Evolutionary conservation across 2,888 invertebrate genomes (phyloP).

Genomic region (Oxycera nigricornis): DNA sequence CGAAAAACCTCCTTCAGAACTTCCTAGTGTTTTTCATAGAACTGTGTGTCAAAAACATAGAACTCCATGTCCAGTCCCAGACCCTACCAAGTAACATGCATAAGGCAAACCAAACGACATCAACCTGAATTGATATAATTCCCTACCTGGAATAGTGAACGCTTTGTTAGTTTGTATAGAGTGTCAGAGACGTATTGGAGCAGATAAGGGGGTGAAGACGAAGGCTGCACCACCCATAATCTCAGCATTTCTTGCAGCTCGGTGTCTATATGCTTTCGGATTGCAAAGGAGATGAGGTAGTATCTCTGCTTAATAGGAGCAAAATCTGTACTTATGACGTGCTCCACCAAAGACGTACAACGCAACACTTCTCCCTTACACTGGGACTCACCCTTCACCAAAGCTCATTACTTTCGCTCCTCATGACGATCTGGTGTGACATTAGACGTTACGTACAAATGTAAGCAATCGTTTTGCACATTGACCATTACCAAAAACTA

Average conservation of each 20-base stretch:
- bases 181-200: slow-evolving; percentile 35
- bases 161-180: background rate
- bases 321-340: slow-evolving; percentile 38
- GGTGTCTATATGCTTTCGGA: slow-evolving; percentile 48
- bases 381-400: background rate
- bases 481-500: too few species aligned
- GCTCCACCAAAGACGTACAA: slow-evolving; percentile 21
- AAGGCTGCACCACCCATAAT: slow-evolving; percentile 48
- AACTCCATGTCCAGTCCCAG: slow-evolving; percentile 46
- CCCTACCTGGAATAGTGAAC: background rate
- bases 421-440: too few species aligned
- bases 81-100: slow-evolving; percentile 17
- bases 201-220: slow-evolving; percentile 47
- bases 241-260: slow-evolving; percentile 48
- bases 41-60: slow-evolving; percentile 48
- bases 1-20: slow-evolving; percentile 19
- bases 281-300: slow-evolving; percentile 49
- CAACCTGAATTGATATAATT: background rate
- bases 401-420: too few species aligned
- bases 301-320: slow-evolving; percentile 46
- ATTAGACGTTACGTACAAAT: too few species aligned
- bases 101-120: slow-evolving; percentile 37
- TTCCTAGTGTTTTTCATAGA: slow-evolving; percentile 26
- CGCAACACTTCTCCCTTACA: background rate
- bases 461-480: too few species aligned